Percentiles rank a stretch among this genome's conserved stretches.
These are phyloP conservation scores for Drosophila tanythrix DNA, from an alignment of 2,888 invertebrate species.

Conservation along the genomic window DNA sequence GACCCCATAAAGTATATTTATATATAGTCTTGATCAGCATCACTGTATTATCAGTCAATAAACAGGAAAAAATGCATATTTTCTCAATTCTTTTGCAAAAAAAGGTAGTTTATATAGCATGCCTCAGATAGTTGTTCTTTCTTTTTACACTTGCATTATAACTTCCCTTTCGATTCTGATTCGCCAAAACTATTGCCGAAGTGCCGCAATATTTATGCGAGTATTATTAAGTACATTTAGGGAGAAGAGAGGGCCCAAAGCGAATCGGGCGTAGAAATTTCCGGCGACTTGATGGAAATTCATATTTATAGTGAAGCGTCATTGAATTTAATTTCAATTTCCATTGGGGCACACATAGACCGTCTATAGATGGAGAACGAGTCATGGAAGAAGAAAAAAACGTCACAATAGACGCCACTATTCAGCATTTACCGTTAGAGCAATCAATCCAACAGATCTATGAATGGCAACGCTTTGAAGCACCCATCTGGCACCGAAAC, in stretches of 20 bases:
- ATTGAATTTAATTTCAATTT: conserved; percentile 52
- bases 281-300: conserved; percentile 55
- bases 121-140: neutral
- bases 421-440: neutral
- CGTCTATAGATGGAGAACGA: neutral
- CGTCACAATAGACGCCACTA: conserved; percentile 6
- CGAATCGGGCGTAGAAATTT: conserved; percentile 44
- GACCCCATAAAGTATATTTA: too few species aligned
- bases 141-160: conserved; percentile 32
- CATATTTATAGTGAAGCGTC: conserved; percentile 44
- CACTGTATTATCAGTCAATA: neutral
- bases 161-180: conserved; percentile 28
- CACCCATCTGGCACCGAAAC: neutral
- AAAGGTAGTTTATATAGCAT: neutral
- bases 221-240: conserved; percentile 23
- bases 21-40: neutral
- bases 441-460: neutral
- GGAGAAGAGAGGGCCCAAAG: too few species aligned
- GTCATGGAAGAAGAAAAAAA: neutral
- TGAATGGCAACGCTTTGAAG: conserved; percentile 33
- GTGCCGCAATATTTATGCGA: conserved; percentile 49
- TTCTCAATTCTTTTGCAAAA: too few species aligned
- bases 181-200: conserved; percentile 23
- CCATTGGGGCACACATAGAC: neutral
- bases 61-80: too few species aligned